Percentiles rank a stretch among this genome's conserved stretches.
These are phyloP conservation scores for Thunnus thynnus DNA, from an alignment of 2,113 vertebrate genomes.

Conservation along the genomic window DNA sequence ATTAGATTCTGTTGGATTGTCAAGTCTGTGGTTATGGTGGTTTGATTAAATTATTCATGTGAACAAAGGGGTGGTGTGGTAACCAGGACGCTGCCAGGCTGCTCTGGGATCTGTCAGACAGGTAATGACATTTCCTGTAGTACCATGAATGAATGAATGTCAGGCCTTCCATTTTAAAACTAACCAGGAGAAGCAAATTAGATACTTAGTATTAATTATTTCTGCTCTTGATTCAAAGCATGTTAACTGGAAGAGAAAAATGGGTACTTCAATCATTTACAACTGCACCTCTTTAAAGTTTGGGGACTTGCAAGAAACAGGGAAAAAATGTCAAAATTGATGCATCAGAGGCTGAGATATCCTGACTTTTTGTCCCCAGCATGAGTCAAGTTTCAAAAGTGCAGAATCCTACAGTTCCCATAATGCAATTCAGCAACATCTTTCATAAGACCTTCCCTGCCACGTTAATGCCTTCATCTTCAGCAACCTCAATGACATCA, in stretches of 20 bases:
- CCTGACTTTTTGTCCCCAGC: no score
- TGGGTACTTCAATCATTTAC: no score
- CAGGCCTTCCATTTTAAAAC: slow-evolving; percentile 23
- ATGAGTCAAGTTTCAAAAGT: no score
- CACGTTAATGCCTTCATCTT: no score
- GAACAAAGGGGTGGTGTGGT: slow-evolving; percentile 10
- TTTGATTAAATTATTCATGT: slow-evolving; percentile 55
- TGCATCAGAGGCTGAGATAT: no score
- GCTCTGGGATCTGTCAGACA: slow-evolving; percentile 30
- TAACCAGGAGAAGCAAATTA: background rate
- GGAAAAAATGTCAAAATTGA: no score
- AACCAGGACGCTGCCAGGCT: slow-evolving; percentile 34
- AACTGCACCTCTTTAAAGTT: no score
- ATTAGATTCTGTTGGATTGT: slow-evolving; percentile 38
- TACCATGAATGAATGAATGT: slow-evolving; percentile 18
- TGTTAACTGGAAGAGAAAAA: background rate
- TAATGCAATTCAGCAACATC: no score
- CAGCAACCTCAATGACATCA: no score
- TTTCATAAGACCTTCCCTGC: no score
- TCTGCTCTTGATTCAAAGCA: background rate
- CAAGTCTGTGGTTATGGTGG: slow-evolving; percentile 21
- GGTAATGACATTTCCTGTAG: slow-evolving; percentile 29
- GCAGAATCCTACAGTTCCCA: no score
- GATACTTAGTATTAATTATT: background rate
- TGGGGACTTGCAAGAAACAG: no score